Evolutionary conservation across 2,888 invertebrate genomes (phyloP), one percentile per base, ranked within the genome.

Genomic region (Monoplex corrugatus): DNA sequence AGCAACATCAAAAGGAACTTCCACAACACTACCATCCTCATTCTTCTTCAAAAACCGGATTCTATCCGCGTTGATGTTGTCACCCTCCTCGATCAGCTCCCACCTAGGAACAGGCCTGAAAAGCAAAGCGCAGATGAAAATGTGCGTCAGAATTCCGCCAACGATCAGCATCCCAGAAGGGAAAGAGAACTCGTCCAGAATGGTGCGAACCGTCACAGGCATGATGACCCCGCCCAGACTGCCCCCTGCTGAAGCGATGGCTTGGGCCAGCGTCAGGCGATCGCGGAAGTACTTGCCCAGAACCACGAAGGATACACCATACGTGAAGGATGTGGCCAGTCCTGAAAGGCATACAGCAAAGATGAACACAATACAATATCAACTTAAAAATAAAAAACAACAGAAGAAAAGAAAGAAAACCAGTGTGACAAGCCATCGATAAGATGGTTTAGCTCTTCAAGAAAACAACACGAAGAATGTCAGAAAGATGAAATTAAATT

Each of bases 141-240:
- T 63, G 40, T 86, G 57, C 13, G 28, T 6, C 38, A 86, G 43
- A 28, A 86, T 38, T 16, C 40, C 86, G 28, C 68, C 68, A 19
- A 68, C n/a, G n/a, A 86, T 28, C 45, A 86, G 86, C 68, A 86
- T 19, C 28, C 86, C 86, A 0, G 57, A 35, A 68, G 86, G 40
- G 40, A 86, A 63, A 43, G 86, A 63, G 68, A 63, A 86, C 72
- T 86, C 38, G 72, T 86, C 86, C 86, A 86, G 43, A 19, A 86
- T 57, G 35, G 43, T 19, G 38, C 86, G 45, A 13, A 72, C 32
- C 38, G 68, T 28, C 28, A 68, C 23, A 16, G 86, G 86, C 16
- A 86, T 40, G 68, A 86, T 40, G 2, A 86, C 8, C 1, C 38
- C 63, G 5, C 86, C 86, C 0, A 50, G 68, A 28, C 68, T 86